These are phyloP conservation scores for Streptopelia turtur DNA, from an alignment of 2,797 vertebrate genomes.

Conservation along the genomic window DNA sequence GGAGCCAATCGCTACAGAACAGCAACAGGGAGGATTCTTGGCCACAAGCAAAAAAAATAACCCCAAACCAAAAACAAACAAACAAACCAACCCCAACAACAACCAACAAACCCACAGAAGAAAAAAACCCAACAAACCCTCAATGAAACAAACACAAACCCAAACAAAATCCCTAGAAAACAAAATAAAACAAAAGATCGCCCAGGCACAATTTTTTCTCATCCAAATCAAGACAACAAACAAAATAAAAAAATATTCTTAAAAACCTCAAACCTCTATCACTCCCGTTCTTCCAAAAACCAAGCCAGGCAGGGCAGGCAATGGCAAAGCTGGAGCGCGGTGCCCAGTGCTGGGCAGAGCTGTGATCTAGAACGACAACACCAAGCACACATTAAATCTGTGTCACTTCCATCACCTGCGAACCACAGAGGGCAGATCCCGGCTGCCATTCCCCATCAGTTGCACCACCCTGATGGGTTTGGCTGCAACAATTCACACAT, in stretches of 20 bases:
- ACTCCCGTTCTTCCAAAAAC: not conserved
- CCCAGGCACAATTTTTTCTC: fast-evolving
- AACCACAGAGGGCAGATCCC: not conserved
- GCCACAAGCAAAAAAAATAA: not conserved
- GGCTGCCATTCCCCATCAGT: not conserved
- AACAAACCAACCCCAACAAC: not conserved
- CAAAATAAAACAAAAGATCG: not conserved
- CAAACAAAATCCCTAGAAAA: not conserved
- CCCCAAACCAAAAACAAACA: too few species aligned
- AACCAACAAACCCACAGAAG: not conserved
- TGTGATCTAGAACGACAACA: not conserved
- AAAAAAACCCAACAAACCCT: not conserved
- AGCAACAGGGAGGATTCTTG: not conserved
- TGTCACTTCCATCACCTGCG: not conserved
- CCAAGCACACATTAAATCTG: not conserved
- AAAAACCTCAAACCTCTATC: not conserved
- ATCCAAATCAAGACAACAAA: not conserved
- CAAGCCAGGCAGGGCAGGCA: not conserved
- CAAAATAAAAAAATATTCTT: not conserved
- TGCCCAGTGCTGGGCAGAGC: not conserved
- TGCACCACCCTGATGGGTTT: not conserved
- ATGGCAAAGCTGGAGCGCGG: not conserved
- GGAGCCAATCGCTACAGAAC: not conserved
- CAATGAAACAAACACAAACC: not conserved
- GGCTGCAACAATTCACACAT: not conserved